Evolutionary conservation across 2,888 invertebrate species (phyloP).

Genomic region (Aleiodes leptofemur): DNA sequence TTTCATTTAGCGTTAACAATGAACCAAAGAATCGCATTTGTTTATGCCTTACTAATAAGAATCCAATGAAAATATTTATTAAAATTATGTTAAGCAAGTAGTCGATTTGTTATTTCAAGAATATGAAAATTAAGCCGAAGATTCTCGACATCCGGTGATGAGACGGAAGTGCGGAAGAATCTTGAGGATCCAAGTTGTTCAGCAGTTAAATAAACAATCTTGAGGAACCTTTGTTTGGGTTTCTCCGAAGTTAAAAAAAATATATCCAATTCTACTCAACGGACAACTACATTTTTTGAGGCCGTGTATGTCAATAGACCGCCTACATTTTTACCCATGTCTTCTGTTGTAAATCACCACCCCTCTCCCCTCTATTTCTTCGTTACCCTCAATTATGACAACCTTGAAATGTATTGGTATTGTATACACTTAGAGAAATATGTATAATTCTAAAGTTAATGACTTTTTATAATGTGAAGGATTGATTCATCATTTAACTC

Average conservation of each 20-base stretch:
- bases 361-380: background rate
- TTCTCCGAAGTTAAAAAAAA: constrained; percentile 12
- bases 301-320: constrained; percentile 8
- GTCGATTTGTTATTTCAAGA: constrained; percentile 47
- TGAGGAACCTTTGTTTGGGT: constrained; percentile 40
- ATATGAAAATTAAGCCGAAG: constrained; percentile 23
- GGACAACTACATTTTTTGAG: constrained; percentile 19
- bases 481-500: too few species aligned
- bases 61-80: constrained; percentile 7
- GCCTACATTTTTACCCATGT: constrained; percentile 14
- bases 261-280: constrained; percentile 19
- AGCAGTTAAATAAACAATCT: constrained; percentile 64
- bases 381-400: background rate
- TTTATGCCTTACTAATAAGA: background rate
- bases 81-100: constrained; percentile 47
- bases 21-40: background rate
- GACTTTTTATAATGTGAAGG: too few species aligned
- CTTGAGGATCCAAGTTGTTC: constrained; percentile 60
- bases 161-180: constrained; percentile 58
- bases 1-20: too few species aligned
- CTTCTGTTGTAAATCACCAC: background rate
- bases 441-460: too few species aligned
- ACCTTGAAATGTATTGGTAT: background rate
- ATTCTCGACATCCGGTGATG: constrained; percentile 54
- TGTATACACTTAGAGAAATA: too few species aligned